Percentiles rank a stretch among this genome's conserved stretches.
phyloP scores from a whole-genome alignment of 2,113 vertebrate species.

The Bos javanicus region DNA sequence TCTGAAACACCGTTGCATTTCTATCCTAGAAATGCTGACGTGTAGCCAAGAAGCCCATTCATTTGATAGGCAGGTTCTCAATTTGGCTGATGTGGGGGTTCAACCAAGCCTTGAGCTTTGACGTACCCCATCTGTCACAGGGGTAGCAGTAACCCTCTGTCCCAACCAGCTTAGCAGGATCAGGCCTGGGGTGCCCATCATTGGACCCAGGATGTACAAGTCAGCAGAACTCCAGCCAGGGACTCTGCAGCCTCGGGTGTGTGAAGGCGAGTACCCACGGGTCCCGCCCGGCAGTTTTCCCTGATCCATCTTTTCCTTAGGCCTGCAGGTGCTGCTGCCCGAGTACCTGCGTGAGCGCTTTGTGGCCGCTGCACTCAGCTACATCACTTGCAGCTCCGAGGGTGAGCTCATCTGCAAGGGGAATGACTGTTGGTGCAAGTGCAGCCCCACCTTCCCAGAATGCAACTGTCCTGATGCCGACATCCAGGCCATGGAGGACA shows the following conservation, averaged over 20 bases:
- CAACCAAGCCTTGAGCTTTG: slow-evolving; percentile 29
- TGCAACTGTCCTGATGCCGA: slow-evolving; percentile 96
- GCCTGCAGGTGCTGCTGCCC: slow-evolving; percentile 94
- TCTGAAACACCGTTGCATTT: slow-evolving; percentile 26
- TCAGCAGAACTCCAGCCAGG: neutral
- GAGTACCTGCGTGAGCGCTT: slow-evolving; percentile 92
- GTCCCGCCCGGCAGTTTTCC: neutral
- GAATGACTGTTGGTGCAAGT: slow-evolving; percentile 96
- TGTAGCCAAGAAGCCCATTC: neutral
- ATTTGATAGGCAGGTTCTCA: neutral
- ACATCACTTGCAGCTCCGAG: slow-evolving; percentile 94
- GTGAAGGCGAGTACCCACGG: neutral
- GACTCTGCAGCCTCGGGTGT: neutral
- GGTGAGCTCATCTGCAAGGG: slow-evolving; percentile 92
- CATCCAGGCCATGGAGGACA: slow-evolving; percentile 93
- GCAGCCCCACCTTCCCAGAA: slow-evolving; percentile 88
- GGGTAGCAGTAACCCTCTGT: neutral
- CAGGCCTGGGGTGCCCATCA: neutral
- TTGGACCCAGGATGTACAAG: neutral
- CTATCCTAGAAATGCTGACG: slow-evolving; percentile 23
- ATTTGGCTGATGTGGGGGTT: slow-evolving; percentile 41
- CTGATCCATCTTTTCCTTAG: slow-evolving; percentile 70
- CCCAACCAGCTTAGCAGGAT: neutral
- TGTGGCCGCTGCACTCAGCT: slow-evolving; percentile 95
- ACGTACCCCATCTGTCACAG: slow-evolving; percentile 10